Percentiles rank a stretch among this genome's conserved stretches.
Conservation (phyloP, 1,140 invertebrate species). For the Drosophila kohkoa region DNA sequence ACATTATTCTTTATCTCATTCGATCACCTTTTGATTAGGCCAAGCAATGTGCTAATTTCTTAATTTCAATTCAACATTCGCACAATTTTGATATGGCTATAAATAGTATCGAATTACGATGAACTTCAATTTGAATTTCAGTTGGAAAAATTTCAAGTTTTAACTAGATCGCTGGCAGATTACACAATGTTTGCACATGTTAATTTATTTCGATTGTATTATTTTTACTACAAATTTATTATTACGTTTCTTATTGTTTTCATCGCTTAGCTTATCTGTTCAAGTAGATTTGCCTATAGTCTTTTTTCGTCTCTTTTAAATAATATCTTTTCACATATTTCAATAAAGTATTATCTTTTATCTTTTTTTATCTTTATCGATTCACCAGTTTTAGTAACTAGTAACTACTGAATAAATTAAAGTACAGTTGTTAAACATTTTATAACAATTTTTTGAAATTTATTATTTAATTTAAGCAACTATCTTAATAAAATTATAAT, state of each 20-base stretch:
- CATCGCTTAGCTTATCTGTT: no score
- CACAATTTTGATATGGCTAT: not conserved
- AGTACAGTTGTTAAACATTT: no score
- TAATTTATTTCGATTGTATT: no score
- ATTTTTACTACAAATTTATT: no score
- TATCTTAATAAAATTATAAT: not conserved
- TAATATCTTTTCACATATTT: no score
- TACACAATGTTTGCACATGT: not conserved
- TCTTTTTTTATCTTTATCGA: no score
- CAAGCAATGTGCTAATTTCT: conserved; percentile 45
- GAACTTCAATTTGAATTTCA: not conserved
- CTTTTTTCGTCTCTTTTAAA: no score
- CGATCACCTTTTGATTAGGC: conserved; percentile 12
- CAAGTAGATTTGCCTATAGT: no score
- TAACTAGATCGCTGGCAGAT: not conserved
- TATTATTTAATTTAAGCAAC: not conserved
- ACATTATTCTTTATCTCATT: not conserved
- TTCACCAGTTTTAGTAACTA: no score
- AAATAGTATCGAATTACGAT: not conserved
- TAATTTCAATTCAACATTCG: conserved; percentile 30
- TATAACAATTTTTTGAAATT: not conserved
- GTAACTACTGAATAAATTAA: no score
- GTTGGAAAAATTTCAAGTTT: not conserved
- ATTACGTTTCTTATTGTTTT: no score
- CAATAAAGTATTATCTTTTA: no score